Evolutionary conservation across 2,113 vertebrate species (phyloP).

Genomic region (Megaceryle torquata): DNA sequence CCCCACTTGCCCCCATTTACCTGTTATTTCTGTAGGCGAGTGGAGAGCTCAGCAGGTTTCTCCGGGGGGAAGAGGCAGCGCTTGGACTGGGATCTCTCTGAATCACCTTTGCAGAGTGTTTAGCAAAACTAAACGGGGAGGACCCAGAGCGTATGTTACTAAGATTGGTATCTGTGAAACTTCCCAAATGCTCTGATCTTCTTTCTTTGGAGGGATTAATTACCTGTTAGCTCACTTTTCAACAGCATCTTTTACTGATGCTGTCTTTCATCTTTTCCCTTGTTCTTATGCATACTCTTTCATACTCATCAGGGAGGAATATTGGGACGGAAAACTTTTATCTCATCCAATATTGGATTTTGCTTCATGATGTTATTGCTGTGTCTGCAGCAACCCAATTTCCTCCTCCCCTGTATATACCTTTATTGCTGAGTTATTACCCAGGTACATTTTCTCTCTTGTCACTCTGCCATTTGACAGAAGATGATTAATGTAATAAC

Average conservation of each 20-base stretch:
- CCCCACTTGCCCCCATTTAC: not conserved
- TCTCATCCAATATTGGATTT: constrained; percentile 55
- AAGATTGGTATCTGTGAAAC: not conserved
- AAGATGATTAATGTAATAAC: not conserved
- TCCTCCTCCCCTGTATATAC: not conserved
- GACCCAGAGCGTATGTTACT: not conserved
- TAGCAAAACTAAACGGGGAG: not conserved
- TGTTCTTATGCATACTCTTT: constrained; percentile 28
- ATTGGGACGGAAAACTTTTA: constrained; percentile 34
- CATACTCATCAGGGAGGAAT: not conserved
- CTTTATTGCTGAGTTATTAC: constrained; percentile 14
- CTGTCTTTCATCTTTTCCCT: constrained; percentile 42
- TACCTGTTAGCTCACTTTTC: constrained; percentile 51
- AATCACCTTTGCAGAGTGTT: not conserved
- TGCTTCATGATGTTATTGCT: not conserved
- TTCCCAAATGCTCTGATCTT: not conserved
- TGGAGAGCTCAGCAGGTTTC: not conserved
- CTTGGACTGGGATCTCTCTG: not conserved
- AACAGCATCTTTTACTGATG: not conserved
- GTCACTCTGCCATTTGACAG: not conserved
- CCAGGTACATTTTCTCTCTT: not conserved
- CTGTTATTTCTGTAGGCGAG: not conserved
- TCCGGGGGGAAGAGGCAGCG: rapidly evolving
- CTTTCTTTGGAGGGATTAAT: constrained; percentile 33
- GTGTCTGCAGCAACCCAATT: constrained; percentile 4